phyloP scores from a whole-genome alignment of 1,140 invertebrate species.

The Formica exsecta region DNA sequence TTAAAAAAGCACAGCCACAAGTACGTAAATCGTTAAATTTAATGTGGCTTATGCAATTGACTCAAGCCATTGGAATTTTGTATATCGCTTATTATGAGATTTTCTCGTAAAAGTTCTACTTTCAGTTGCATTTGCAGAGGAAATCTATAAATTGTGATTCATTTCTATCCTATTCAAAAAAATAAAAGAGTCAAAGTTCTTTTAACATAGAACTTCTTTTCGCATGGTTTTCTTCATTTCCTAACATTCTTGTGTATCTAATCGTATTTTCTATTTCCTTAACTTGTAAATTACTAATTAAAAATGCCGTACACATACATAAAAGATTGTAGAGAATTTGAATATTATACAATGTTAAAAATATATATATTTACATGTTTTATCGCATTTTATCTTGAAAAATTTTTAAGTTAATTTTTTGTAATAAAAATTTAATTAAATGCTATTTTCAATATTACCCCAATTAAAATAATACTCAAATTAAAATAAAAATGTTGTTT shows the following conservation, averaged over 20 bases:
- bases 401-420: too few species aligned
- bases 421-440: background rate
- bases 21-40: constrained; percentile 61
- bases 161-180: background rate
- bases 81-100: background rate
- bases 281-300: background rate
- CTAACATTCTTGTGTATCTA: background rate
- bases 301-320: background rate
- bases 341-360: background rate
- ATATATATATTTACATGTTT: background rate
- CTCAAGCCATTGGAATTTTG: constrained; percentile 10
- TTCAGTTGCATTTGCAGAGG: background rate
- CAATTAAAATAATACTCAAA: background rate
- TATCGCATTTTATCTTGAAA: too few species aligned
- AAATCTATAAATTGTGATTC: background rate
- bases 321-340: background rate
- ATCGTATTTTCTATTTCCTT: background rate
- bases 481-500: background rate
- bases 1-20: constrained; percentile 59
- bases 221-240: background rate
- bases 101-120: constrained; percentile 17
- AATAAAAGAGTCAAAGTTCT: background rate
- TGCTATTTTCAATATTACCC: background rate
- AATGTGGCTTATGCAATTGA: constrained; percentile 52
- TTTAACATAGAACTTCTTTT: background rate